These are phyloP conservation scores for Helostoma temminkii DNA, from an alignment of 2,797 vertebrate genomes.

Conservation along the genomic window DNA sequence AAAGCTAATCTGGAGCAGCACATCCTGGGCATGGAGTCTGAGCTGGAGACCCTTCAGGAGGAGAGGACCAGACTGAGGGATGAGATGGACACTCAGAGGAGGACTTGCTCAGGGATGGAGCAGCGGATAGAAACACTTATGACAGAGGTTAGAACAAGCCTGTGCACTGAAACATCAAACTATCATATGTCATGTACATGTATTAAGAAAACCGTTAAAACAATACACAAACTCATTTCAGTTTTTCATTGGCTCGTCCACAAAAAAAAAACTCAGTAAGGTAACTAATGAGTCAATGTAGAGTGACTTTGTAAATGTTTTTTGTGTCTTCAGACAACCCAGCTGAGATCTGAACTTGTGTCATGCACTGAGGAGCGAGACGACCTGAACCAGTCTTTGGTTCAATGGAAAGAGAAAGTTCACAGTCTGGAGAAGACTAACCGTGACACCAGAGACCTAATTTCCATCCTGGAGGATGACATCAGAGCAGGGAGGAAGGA, in stretches of 20 bases:
- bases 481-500: conserved; percentile 78
- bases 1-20: conserved; percentile 83
- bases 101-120: conserved; percentile 79
- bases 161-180: conserved; percentile 2
- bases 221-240: background rate
- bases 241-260: background rate
- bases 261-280: background rate
- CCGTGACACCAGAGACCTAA: conserved; percentile 75
- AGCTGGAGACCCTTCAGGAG: conserved; percentile 83
- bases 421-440: conserved; percentile 81
- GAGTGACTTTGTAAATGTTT: background rate
- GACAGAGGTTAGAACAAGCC: conserved; percentile 74
- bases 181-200: background rate
- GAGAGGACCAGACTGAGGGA: conserved; percentile 80
- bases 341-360: conserved; percentile 82
- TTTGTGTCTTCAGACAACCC: conserved; percentile 67
- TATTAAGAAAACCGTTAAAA: background rate
- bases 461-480: conserved; percentile 85
- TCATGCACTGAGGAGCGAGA: conserved; percentile 85
- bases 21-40: conserved; percentile 81
- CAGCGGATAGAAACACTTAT: conserved; percentile 81
- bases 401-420: conserved; percentile 82
- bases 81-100: conserved; percentile 82
- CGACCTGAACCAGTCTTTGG: conserved; percentile 77
- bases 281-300: background rate